These are phyloP conservation scores for Rhopalosiphum padi DNA, from an alignment of 1,140 invertebrate species.

Conservation along the genomic window DNA sequence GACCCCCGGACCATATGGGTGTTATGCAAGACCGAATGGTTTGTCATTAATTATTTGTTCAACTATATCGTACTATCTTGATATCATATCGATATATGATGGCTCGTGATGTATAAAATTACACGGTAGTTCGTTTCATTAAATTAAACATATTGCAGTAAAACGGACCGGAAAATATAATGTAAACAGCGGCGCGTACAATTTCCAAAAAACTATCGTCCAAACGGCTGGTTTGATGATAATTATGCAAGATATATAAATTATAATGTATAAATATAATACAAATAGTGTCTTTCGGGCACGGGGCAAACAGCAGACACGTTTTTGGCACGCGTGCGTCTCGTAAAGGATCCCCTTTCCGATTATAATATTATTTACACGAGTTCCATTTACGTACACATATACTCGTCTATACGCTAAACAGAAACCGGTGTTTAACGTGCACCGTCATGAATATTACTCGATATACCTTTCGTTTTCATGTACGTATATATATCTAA, in stretches of 20 bases:
- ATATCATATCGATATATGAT: slow-evolving; percentile 14
- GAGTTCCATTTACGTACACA: background rate
- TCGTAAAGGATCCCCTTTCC: slow-evolving; percentile 44
- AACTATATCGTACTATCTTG: background rate
- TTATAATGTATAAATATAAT: background rate
- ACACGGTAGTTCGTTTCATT: background rate
- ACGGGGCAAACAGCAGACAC: background rate
- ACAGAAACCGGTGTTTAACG: background rate
- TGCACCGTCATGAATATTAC: background rate
- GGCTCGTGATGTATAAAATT: background rate
- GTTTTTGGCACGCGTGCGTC: slow-evolving; percentile 54
- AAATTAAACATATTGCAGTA: background rate
- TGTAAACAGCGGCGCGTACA: background rate
- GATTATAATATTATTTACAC: slow-evolving; percentile 56
- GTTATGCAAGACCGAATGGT: slow-evolving; percentile 7
- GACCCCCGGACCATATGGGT: background rate
- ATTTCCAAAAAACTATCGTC: slow-evolving; percentile 13
- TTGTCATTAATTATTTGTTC: slow-evolving; percentile 12
- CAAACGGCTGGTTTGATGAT: slow-evolving; percentile 33
- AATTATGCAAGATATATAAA: slow-evolving; percentile 25
- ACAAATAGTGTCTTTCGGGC: background rate
- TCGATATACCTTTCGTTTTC: slow-evolving; percentile 23
- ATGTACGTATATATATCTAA: background rate
- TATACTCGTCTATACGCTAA: background rate
- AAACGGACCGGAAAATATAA: slow-evolving; percentile 26